Conservation (phyloP, 2,113 vertebrate genomes). For the Equus quagga region DNA sequence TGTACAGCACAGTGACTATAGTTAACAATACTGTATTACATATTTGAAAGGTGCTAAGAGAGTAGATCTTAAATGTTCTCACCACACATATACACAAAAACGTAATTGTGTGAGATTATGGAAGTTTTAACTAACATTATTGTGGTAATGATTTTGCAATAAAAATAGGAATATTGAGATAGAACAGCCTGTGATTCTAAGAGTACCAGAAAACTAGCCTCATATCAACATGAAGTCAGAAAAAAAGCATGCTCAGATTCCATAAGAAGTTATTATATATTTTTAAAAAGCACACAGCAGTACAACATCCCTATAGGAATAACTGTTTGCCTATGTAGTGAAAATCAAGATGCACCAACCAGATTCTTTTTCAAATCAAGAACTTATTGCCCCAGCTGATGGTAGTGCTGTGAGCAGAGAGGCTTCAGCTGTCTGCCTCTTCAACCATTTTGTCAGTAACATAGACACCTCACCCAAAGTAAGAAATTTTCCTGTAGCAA, state of each 20-base stretch:
- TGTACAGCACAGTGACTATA: not conserved
- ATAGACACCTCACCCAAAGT: not conserved
- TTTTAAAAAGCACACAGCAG: not conserved
- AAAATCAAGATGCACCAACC: not conserved
- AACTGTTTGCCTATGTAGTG: too few relatives aligned
- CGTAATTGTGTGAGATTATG: not conserved
- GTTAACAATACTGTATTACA: not conserved
- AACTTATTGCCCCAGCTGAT: rapidly evolving
- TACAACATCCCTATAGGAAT: not conserved
- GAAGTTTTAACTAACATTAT: not conserved
- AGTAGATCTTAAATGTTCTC: not conserved
- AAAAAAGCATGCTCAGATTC: not conserved
- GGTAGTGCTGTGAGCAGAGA: not conserved
- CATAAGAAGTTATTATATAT: not conserved
- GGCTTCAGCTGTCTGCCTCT: not conserved
- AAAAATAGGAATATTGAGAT: not conserved
- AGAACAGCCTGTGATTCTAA: too few relatives aligned
- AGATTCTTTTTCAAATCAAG: not conserved
- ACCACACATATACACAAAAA: not conserved
- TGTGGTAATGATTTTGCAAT: not conserved
- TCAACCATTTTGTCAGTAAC: not conserved
- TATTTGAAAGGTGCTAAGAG: not conserved
- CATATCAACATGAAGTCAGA: not conserved
- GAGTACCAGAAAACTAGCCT: not conserved
- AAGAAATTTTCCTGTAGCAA: not conserved